phyloP scores from a whole-genome alignment of 2,797 vertebrate species.

The Poeciliopsis presidionis region DNA sequence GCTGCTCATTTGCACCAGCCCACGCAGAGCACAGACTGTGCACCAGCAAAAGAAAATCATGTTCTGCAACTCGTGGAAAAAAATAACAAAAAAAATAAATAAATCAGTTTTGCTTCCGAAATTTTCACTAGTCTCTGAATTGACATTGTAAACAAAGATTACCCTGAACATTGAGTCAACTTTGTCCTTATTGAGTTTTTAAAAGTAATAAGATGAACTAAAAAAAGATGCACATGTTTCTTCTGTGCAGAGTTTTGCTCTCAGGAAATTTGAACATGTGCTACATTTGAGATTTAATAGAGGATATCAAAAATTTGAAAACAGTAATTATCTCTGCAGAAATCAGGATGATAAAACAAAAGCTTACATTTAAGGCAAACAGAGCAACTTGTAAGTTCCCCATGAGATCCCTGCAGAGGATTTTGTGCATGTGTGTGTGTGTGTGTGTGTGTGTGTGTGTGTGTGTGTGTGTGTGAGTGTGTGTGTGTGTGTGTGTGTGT shows the following conservation, averaged over 20 bases:
- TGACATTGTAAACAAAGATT: constrained; percentile 27
- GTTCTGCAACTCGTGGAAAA: constrained; percentile 13
- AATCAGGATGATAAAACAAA: constrained; percentile 7
- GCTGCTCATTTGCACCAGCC: constrained; percentile 50
- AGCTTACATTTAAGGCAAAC: constrained; percentile 3
- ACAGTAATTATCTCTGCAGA: constrained; percentile 14
- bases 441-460: background rate
- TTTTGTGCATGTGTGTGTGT: background rate
- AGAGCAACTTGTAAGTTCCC: constrained; percentile 2
- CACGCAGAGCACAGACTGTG: constrained; percentile 41
- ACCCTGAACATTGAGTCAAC: constrained; percentile 32
- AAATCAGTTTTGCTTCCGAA: constrained; percentile 27
- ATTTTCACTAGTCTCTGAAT: constrained; percentile 36
- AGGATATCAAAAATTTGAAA: constrained; percentile 28
- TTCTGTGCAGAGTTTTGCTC: constrained; percentile 8
- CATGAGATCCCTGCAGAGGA: constrained; percentile 17
- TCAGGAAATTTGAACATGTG: background rate
- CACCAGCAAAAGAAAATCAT: constrained; percentile 26
- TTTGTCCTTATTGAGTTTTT: constrained; percentile 9
- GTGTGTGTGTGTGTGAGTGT: background rate
- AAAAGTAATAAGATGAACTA: constrained; percentile 42
- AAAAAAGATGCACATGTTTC: constrained; percentile 19
- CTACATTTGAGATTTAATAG: background rate
- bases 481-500: background rate
- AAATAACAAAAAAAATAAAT: background rate